Conservation (phyloP, 2,113 vertebrate species). For the Neolamprologus variostigma region DNA sequence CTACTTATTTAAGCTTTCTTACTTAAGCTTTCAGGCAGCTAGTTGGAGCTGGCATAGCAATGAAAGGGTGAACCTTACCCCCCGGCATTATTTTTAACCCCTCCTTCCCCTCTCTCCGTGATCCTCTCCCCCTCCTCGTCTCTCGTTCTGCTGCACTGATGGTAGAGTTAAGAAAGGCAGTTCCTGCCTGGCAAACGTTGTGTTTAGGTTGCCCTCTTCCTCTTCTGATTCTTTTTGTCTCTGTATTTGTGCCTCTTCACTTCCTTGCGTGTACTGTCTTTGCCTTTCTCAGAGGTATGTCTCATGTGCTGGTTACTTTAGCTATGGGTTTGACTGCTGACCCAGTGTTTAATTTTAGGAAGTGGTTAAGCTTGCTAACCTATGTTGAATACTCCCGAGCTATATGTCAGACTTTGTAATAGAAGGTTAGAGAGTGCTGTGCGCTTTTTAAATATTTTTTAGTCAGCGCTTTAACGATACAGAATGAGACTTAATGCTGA, state of each 20-base stretch:
- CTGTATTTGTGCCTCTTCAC: neutral
- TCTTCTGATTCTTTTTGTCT: neutral
- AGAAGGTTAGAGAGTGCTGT: neutral
- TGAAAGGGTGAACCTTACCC: neutral
- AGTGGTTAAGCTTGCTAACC: neutral
- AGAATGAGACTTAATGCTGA: neutral
- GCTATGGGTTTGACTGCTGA: neutral
- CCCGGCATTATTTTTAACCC: slow-evolving; percentile 17
- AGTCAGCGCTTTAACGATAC: neutral
- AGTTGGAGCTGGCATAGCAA: neutral
- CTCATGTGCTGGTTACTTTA: neutral
- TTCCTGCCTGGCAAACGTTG: slow-evolving; percentile 44
- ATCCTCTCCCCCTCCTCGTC: neutral
- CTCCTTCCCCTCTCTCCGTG: neutral
- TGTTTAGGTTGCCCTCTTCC: slow-evolving; percentile 39
- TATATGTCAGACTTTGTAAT: neutral
- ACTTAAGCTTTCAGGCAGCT: neutral
- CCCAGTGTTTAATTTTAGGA: neutral
- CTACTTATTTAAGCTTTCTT: slow-evolving; percentile 1
- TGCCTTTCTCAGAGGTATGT: slow-evolving; percentile 35
- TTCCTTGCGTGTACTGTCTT: neutral
- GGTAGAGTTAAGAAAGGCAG: slow-evolving; percentile 57
- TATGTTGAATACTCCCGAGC: neutral
- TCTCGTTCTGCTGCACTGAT: slow-evolving; percentile 14
- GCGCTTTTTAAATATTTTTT: neutral